Base-by-base conservation (phyloP, 2,888 invertebrate genomes). In the Chrysina gloriosa region DNA sequence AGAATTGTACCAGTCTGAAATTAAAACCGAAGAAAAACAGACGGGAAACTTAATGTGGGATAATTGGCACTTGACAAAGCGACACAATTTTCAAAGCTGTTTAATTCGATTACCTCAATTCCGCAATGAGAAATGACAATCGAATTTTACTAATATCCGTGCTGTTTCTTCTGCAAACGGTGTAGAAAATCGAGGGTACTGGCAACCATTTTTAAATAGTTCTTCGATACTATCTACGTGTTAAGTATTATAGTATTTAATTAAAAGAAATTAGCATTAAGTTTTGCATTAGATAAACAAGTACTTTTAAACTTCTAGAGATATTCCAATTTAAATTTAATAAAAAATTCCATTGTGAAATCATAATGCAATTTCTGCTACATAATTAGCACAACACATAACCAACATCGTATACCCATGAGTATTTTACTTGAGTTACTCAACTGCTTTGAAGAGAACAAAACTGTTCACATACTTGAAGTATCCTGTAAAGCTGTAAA, bases 41-140 rank as follows among this genome's bases (percentile, higher is more conserved):
- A 45, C 58, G 42, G 58, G 45, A 27, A 61, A 61, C 58, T 61
- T 61, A 65, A 54, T 65, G 42, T 21, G 31, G 54, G 31, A 45
- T 65, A 65, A 65, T 56, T 65, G 65, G 56, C 29, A 54, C 65
- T 48, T 19, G 65, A 65, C 42, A 23, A 56, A 56, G 56, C 65
- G 45, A 65, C 56, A 45, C 45, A 52, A 54, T 54, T 54, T 52
- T 56, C 54, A 45, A 56, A 56, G 56, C 58, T 61, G 58, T 61
- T 61, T 42, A 61, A 61, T 61, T 61, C 42, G 45, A 61, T 61
- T 61, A 42, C 27, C 58, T 27, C 25, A 58, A 45, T 42, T 29
- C 29, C 42, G 58, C 42, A 42, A 61, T 61, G 58, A 61, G 42
- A 61, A 61, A 58, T 16, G 58, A 61, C 58, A 61, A 61, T 61